A percentile compares a stretch with the other conserved stretches of the same genome.
phyloP scores from a whole-genome alignment of 2,888 invertebrate genomes.

The Pyrgus malvae region DNA sequence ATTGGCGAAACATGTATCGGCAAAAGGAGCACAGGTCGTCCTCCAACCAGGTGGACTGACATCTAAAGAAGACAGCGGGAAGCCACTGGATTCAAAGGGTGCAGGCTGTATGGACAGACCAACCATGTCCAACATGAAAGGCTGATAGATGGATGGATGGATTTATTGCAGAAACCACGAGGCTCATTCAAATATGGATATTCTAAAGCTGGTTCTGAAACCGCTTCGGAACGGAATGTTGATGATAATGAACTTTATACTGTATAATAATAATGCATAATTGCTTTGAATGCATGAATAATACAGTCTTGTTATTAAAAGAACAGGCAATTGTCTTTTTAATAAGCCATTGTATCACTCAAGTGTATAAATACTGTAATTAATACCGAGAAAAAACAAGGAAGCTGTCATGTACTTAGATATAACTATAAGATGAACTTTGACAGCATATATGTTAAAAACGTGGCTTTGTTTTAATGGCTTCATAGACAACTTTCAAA shows the following conservation, averaged over 20 bases:
- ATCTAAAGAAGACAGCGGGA: no score
- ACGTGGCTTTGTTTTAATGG: neutral
- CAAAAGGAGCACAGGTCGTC: no score
- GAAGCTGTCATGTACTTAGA: constrained; percentile 39
- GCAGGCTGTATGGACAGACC: no score
- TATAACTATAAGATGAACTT: constrained; percentile 6
- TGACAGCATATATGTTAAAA: constrained; percentile 5
- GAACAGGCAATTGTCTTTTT: constrained; percentile 23
- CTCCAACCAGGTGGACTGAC: no score
- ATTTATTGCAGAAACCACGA: neutral
- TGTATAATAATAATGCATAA: constrained; percentile 20
- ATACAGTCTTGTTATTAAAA: constrained; percentile 21
- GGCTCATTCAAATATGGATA: constrained; percentile 10
- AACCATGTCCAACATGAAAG: no score
- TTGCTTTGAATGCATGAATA: constrained; percentile 22
- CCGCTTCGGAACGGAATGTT: constrained; percentile 15
- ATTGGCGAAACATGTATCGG: no score
- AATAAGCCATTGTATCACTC: constrained; percentile 53
- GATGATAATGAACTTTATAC: constrained; percentile 27
- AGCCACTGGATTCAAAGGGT: no score
- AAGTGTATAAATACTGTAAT: constrained; percentile 42
- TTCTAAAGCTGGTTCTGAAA: constrained; percentile 1
- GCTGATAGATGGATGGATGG: no score
- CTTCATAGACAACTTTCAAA: no score
- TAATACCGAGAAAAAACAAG: constrained; percentile 45